Evolutionary conservation across 2,888 invertebrate species (phyloP).

Genomic region (Myopa testacea): DNA sequence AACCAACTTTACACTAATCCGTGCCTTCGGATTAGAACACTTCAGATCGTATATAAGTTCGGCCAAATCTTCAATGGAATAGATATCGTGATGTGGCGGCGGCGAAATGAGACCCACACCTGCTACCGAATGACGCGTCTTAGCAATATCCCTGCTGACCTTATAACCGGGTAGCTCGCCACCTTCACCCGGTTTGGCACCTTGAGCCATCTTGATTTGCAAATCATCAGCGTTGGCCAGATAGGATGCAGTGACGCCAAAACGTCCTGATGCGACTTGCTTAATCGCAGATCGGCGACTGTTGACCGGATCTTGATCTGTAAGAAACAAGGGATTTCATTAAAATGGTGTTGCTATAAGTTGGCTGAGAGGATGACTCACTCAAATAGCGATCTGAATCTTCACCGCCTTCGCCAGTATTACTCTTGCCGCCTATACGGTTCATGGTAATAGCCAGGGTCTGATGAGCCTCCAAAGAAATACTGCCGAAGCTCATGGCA

Average conservation of each 20-base stretch:
- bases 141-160: slow-evolving; percentile 95
- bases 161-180: slow-evolving; percentile 94
- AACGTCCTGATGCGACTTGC: slow-evolving; percentile 98
- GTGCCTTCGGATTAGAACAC: slow-evolving; percentile 93
- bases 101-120: slow-evolving; percentile 98
- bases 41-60: slow-evolving; percentile 98
- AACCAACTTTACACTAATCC: slow-evolving; percentile 97
- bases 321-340: background rate
- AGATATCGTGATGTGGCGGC: slow-evolving; percentile 99
- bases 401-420: slow-evolving; percentile 98
- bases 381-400: slow-evolving; percentile 82
- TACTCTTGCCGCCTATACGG: slow-evolving; percentile 95
- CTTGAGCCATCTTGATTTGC: slow-evolving; percentile 99
- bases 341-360: background rate
- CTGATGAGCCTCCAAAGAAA: slow-evolving; percentile 95
- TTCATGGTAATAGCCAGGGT: slow-evolving; percentile 98
- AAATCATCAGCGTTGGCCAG: slow-evolving; percentile 97
- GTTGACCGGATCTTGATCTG: slow-evolving; percentile 80
- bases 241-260: slow-evolving; percentile 98
- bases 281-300: slow-evolving; percentile 96
- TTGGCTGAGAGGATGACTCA: slow-evolving; percentile 49
- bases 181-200: slow-evolving; percentile 99
- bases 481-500: slow-evolving; percentile 97
- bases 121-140: slow-evolving; percentile 93
- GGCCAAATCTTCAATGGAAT: slow-evolving; percentile 98